Percentiles rank a stretch among this genome's conserved stretches.
Evolutionary conservation across 2,797 vertebrate genomes (phyloP).

Genomic region (Semotilus atromaculatus): DNA sequence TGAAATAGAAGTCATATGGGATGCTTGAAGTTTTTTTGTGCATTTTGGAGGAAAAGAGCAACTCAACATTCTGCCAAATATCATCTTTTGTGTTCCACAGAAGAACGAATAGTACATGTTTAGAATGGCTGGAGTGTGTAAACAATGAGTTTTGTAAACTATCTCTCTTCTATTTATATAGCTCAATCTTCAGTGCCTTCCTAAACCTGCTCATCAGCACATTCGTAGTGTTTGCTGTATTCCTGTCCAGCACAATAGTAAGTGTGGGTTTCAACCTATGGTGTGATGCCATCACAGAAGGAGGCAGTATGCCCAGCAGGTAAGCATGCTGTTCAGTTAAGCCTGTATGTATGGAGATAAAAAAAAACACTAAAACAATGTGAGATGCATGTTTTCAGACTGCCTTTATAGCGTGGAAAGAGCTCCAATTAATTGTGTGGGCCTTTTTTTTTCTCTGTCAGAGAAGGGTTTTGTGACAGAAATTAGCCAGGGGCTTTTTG

Average conservation of each 20-base stretch:
- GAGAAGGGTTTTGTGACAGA: not conserved
- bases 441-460: constrained; percentile 18
- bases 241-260: constrained; percentile 95
- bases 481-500: constrained; percentile 20
- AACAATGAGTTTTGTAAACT: not conserved
- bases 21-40: not conserved
- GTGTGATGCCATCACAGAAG: constrained; percentile 94
- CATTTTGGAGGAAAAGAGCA: not conserved
- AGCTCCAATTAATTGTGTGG: not conserved
- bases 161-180: constrained; percentile 66
- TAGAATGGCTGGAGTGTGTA: not conserved
- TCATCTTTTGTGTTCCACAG: not conserved
- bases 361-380: not conserved
- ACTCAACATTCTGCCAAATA: not conserved
- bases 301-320: constrained; percentile 89
- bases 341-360: not conserved
- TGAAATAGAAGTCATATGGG: not conserved
- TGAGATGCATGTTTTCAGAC: not conserved
- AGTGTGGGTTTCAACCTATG: constrained; percentile 97
- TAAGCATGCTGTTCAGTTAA: constrained; percentile 63
- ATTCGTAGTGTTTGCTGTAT: constrained; percentile 90
- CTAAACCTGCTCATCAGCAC: constrained; percentile 93
- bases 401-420: not conserved
- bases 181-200: constrained; percentile 94
- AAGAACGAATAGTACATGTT: not conserved